Conservation (phyloP, 2,888 invertebrate genomes). For the Masnerella sp. region DNA sequence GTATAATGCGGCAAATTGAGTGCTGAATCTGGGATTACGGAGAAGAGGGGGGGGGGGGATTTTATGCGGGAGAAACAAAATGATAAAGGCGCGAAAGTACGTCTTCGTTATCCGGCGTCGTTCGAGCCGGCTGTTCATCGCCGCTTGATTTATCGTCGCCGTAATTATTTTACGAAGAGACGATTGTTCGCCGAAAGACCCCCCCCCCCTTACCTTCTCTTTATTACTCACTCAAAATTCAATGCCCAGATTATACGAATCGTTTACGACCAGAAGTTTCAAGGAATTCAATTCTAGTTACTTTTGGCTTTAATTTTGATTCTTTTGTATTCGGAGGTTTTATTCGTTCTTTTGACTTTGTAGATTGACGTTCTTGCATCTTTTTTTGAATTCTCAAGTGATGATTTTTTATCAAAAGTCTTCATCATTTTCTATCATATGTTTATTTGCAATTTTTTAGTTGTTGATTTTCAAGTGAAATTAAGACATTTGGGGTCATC, state of each 20-base stretch:
- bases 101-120: constrained; percentile 50
- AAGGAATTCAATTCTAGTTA: constrained; percentile 10
- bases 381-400: too few relatives aligned
- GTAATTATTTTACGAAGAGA: constrained; percentile 59
- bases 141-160: constrained; percentile 53
- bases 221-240: constrained; percentile 28
- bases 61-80: constrained; percentile 41
- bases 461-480: too few relatives aligned
- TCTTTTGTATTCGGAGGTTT: too few relatives aligned
- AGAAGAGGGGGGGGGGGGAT: constrained; percentile 44
- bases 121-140: constrained; percentile 49
- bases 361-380: too few relatives aligned
- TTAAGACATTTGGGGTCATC: too few relatives aligned
- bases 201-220: constrained; percentile 8
- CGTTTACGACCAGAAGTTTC: constrained; percentile 30
- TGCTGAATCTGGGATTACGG: constrained; percentile 76
- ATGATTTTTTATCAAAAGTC: too few relatives aligned
- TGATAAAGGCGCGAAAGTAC: constrained; percentile 49
- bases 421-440: too few relatives aligned
- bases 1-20: constrained; percentile 75
- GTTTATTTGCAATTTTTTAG: too few relatives aligned
- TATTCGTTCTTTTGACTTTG: too few relatives aligned
- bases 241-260: constrained; percentile 28
- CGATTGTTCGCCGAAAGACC: constrained; percentile 48
- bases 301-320: neutral